Evolutionary conservation across 2,797 vertebrate genomes (phyloP), one percentile per base, ranked within the genome.

Genomic region (Melanogrammus aeglefinus): DNA sequence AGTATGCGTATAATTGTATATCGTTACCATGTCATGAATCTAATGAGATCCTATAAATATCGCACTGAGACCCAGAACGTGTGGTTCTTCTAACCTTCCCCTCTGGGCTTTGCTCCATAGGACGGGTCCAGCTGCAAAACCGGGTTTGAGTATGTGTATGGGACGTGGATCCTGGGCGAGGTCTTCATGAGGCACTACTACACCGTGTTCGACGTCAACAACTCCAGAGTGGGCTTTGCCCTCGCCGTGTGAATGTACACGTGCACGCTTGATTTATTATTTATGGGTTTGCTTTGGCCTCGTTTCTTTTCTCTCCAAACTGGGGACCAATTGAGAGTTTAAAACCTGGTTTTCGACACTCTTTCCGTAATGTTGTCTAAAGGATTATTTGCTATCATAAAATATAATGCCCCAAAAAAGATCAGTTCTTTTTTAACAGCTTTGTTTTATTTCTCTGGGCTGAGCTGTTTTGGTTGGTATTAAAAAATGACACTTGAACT

Each of bases 171-270:
- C 85, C 79, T 95, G 72, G 94, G 93, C 33, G 92, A 92, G 0
- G 90, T 95, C 76, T 95, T 96, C 85, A 91, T 95, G 80, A 86
- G 87, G 36, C 90, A 94, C 35, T 94, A 92, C 72, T 95, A 92
- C 85, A 93, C 92, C 1, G 75, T 93, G 76, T 95, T 95, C 1
- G 93, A 94, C 83, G 66, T 93, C 36, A 81, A 81, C 81, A 90
- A 88, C 84, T 93, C 93, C 85, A 80, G 24, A 0, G 14, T 95
- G n/a, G 93, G 94, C 21, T 84, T 94, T 73, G 92, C 93, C 79
- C 90, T 85, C 41, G 85, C 91, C 33, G 13, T 89, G 76, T 92
- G 83, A 90, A 70, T 6, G 18, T 72, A 21, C 18, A 31, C 13
- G 12, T n/a, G 10, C 63, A 24, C 24, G 9, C 63, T 9, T 10